phyloP scores from a whole-genome alignment of 2,888 invertebrate genomes.

The Eupithecia subfuscata region DNA sequence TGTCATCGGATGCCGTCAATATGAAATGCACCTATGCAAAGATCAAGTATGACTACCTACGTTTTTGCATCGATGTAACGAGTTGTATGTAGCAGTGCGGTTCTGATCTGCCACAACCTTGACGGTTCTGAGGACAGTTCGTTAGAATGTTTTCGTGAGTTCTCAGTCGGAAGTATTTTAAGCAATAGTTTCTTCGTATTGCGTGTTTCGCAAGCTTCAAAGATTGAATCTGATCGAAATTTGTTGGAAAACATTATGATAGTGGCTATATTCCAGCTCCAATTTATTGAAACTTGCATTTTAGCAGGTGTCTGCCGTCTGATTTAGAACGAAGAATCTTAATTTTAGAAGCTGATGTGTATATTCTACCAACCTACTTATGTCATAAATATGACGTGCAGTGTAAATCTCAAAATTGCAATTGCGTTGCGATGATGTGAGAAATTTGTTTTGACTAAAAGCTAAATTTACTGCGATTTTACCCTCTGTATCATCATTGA shows the following conservation, averaged over 20 bases:
- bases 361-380: not conserved
- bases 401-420: not conserved
- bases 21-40: too few species aligned
- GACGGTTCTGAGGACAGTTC: not conserved
- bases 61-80: too few species aligned
- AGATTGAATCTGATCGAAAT: not conserved
- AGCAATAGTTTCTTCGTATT: not conserved
- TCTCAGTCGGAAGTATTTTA: not conserved
- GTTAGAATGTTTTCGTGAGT: not conserved
- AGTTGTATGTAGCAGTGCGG: too few species aligned
- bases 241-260: not conserved
- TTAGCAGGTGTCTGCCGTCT: slow-evolving; percentile 13
- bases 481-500: not conserved
- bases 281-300: not conserved
- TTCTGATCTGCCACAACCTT: too few species aligned
- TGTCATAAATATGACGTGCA: not conserved
- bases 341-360: slow-evolving; percentile 12
- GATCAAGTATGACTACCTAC: too few species aligned
- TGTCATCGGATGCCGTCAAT: too few species aligned
- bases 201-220: not conserved
- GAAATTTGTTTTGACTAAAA: slow-evolving; percentile 1
- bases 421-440: not conserved
- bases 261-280: slow-evolving; percentile 6
- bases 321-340: slow-evolving; percentile 13
- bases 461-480: not conserved